phyloP scores from a whole-genome alignment of 2,888 invertebrate genomes.

The Brachyptera putata region DNA sequence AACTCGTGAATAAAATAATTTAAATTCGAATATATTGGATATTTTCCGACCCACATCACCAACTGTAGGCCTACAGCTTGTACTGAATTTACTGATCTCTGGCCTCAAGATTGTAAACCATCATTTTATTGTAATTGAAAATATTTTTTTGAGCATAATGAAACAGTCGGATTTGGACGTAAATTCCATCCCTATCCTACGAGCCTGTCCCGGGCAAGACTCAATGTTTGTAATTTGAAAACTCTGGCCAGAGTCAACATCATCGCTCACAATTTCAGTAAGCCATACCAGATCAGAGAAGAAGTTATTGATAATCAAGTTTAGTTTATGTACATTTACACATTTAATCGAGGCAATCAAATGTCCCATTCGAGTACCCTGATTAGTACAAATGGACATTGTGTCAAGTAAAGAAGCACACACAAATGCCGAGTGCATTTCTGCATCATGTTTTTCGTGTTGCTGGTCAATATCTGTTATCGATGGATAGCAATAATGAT shows the following conservation, averaged over 20 bases:
- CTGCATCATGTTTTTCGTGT: slow-evolving; percentile 29
- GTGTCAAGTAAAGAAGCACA: slow-evolving; percentile 40
- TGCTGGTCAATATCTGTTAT: slow-evolving; percentile 32
- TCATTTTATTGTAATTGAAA: slow-evolving; percentile 2
- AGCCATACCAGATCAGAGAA: slow-evolving; percentile 28
- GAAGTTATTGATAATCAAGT: slow-evolving; percentile 23
- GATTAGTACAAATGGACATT: slow-evolving; percentile 36
- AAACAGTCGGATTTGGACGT: not conserved
- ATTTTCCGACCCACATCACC: too few species aligned
- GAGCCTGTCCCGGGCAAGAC: not conserved
- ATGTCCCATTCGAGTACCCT: not conserved
- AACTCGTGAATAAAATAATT: too few species aligned
- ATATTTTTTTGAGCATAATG: slow-evolving; percentile 1
- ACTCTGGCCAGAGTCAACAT: not conserved
- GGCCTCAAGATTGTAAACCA: too few species aligned
- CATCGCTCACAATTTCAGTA: not conserved
- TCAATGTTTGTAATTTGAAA: not conserved
- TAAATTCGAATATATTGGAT: too few species aligned
- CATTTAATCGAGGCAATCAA: slow-evolving; percentile 23
- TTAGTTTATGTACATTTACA: not conserved
- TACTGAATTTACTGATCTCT: not conserved
- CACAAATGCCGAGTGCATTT: slow-evolving; percentile 37
- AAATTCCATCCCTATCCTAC: not conserved
- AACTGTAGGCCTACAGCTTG: not conserved
- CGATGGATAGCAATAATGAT: slow-evolving; percentile 38